Evolutionary conservation across 2,113 vertebrate genomes (phyloP), one percentile per base, ranked within the genome.

Genomic region (Psettodes erumei): DNA sequence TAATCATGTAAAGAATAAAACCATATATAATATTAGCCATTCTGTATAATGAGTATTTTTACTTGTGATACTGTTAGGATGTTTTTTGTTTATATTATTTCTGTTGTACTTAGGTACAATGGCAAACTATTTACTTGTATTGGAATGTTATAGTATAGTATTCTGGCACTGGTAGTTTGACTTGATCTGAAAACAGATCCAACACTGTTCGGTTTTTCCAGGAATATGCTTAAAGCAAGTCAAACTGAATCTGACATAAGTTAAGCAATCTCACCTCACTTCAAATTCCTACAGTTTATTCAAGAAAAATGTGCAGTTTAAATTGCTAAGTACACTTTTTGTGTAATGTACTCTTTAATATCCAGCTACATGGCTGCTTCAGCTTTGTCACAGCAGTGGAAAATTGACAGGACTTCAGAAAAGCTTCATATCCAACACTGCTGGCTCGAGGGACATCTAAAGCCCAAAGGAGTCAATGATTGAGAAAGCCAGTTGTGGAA

Each of bases 401-500:
- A 72, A 71, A 77, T 70, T 50, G 28, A 32, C 48, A 65, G 75
- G 77, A 74, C 47, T 86, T 86, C 69, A 73, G 33, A 23, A 80
- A 71, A 80, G 50, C 73, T 80, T 81, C 69, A 50, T 72, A 62
- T 83, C 75, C 75, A 75, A 71, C 73, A 75, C 37, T 76, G 80
- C 33, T 67, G 27, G 45, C 82, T 71, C 79, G 65, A 59, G 71
- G 77, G 79, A 84, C 63, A 45, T 64, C 60, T 81, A 77, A 75
- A 70, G 35, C 79, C 75, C 67, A 69, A 37, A 76, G 79, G 72
- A 82, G 47, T 79, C 67, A 23, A 59, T 42, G 75, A 83, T 56
- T 78, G 50, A 83, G 69, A 67, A 62, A 84, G 58, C 80, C 66
- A 81, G 71, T 83, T 76, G 72, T 83, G 74, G 28, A 86, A 70